Evolutionary conservation across 2,888 invertebrate genomes (phyloP).

Genomic region (Sarcophaga rosellei): DNA sequence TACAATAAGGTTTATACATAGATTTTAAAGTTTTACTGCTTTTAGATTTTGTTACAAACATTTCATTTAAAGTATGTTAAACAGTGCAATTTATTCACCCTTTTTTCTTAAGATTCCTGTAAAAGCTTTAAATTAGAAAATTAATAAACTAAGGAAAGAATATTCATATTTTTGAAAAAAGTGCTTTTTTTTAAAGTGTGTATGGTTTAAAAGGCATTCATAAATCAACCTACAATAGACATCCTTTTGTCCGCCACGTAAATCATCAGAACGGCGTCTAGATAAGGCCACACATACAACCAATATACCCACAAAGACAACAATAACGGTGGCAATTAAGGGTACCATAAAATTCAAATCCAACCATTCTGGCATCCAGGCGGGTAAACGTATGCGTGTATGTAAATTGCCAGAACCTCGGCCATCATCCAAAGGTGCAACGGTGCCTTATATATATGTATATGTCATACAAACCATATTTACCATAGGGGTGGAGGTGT

Average conservation of each 20-base stretch:
- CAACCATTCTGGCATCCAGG: slow-evolving; percentile 93
- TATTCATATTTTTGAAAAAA: background rate
- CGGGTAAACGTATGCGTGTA: slow-evolving; percentile 83
- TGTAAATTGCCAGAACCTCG: slow-evolving; percentile 81
- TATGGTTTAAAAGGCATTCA: slow-evolving; percentile 46
- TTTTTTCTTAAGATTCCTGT: background rate
- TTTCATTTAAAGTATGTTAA: no score
- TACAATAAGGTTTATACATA: no score
- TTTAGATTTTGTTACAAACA: no score
- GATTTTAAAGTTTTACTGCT: no score
- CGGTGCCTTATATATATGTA: slow-evolving; percentile 84
- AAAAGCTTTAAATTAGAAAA: slow-evolving; percentile 13
- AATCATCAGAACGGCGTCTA: slow-evolving; percentile 89
- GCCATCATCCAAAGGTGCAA: slow-evolving; percentile 88
- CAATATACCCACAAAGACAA: slow-evolving; percentile 93
- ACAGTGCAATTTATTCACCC: slow-evolving; percentile 14
- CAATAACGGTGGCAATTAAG: slow-evolving; percentile 93
- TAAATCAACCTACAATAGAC: slow-evolving; percentile 86
- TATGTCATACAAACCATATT: slow-evolving; percentile 64
- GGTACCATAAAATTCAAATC: slow-evolving; percentile 95
- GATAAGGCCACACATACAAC: slow-evolving; percentile 95
- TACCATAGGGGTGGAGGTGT: background rate
- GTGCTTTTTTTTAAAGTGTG: slow-evolving; percentile 5
- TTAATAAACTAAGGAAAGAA: slow-evolving; percentile 23
- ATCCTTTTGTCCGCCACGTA: slow-evolving; percentile 90